Evolutionary conservation across 2,797 vertebrate genomes (phyloP), one percentile per base, ranked within the genome.

Genomic region (Cetoscarus ocellatus): DNA sequence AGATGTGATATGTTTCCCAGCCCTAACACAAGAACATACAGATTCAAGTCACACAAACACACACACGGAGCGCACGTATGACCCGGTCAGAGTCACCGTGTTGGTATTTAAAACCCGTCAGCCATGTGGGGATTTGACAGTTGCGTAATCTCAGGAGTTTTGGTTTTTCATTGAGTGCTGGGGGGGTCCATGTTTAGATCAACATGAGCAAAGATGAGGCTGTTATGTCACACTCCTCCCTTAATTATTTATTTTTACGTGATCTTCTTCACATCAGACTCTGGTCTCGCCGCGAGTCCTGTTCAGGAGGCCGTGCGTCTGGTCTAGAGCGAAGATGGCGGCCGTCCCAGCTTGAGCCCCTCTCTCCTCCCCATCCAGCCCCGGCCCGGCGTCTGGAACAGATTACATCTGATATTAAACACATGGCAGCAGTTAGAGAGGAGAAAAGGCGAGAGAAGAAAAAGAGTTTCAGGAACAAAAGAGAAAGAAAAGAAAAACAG

Each of bases 351-450:
- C 72, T 69, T 71, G 80, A 93, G 88, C 77, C 88, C 88, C 90
- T 38, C 35, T 86, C 84, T 89, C 64, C 85, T 83, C 80, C 79
- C 82, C 78, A 80, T 90, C 81, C 49, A 91, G 90, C 82, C 82
- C 59, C 77, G 73, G 75, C 89, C 79, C 81, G 78, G 70, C 83
- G 92, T 93, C 93, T 94, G 94, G 94, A 94, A 94, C 90, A 88
- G 88, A 95, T 95, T 95, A 95, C 90, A 92, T 91, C 89, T 95
- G 93, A 95, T 94, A 94, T 95, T 92, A 93, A 95, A 94, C 95
- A 95, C 91, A 95, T 95, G 94, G 94, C 91, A 93, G 91, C 89
- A 92, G 93, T 94, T 88, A 90, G 84, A 91, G 87, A 86, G 78
- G 70, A 87, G 84, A 91, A 91, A 90, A 86, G 80, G 82, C 72